These are phyloP conservation scores for Sphaerophoria taeniata DNA, from an alignment of 2,888 invertebrate genomes.

Conservation along the genomic window DNA sequence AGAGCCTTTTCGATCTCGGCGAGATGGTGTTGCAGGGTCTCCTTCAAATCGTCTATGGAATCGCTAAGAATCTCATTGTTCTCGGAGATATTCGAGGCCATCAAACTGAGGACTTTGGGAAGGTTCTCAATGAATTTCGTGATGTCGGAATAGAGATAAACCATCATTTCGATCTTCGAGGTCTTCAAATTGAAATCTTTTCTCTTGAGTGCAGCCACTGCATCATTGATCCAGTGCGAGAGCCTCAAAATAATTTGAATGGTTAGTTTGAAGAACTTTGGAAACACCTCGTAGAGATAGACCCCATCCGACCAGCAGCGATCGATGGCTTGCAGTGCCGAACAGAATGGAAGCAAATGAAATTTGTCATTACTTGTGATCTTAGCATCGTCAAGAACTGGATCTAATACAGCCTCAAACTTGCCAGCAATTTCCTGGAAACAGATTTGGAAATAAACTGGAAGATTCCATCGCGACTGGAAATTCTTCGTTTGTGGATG, in stretches of 20 bases:
- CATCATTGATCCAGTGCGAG: slow-evolving; percentile 87
- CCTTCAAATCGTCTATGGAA: slow-evolving; percentile 77
- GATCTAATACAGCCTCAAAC: slow-evolving; percentile 79
- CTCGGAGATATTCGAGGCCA: slow-evolving; percentile 84
- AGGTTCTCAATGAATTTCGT: slow-evolving; percentile 76
- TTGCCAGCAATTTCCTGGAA: slow-evolving; percentile 95
- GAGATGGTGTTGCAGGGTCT: slow-evolving; percentile 76
- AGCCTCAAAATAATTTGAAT: slow-evolving; percentile 93
- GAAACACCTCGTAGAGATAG: slow-evolving; percentile 90
- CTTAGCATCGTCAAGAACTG: slow-evolving; percentile 77
- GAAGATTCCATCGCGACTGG: slow-evolving; percentile 94
- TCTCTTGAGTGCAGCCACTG: slow-evolving; percentile 79
- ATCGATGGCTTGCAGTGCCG: slow-evolving; percentile 84
- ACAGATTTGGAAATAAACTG: slow-evolving; percentile 96
- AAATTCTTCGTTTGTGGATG: slow-evolving; percentile 91
- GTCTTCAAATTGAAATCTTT: slow-evolving; percentile 71
- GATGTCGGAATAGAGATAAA: slow-evolving; percentile 78
- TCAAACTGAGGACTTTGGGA: slow-evolving; percentile 85
- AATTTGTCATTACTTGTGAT: slow-evolving; percentile 72
- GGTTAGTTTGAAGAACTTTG: slow-evolving; percentile 94
- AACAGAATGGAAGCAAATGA: slow-evolving; percentile 81
- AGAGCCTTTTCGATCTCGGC: slow-evolving; percentile 85
- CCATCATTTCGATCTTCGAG: slow-evolving; percentile 77
- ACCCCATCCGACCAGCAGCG: slow-evolving; percentile 91
- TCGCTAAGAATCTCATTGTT: slow-evolving; percentile 77